Evolutionary conservation across 2,888 invertebrate genomes (phyloP).

Genomic region (Cyrtodaria siliqua): DNA sequence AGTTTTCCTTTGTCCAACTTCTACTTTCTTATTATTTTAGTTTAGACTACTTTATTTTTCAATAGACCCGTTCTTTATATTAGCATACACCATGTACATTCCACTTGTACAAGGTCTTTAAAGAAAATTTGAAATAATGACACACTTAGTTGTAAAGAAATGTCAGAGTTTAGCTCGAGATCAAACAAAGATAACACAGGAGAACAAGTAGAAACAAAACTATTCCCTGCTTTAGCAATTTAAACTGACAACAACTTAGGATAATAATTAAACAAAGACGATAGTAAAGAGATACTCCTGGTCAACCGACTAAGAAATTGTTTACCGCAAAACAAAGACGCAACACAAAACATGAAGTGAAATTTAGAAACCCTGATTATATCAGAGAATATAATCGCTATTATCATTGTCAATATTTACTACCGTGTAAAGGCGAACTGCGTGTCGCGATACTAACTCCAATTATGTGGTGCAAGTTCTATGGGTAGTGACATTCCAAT

Average conservation of each 20-base stretch:
- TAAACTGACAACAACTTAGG: too few species aligned
- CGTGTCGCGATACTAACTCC: conserved; percentile 19
- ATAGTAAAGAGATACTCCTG: conserved; percentile 12
- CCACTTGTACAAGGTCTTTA: too few species aligned
- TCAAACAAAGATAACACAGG: conserved; percentile 7
- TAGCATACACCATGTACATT: too few species aligned
- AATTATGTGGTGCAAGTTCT: conserved; percentile 22
- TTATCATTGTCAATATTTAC: neutral
- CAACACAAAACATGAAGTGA: conserved; percentile 21
- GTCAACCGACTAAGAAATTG: conserved; percentile 4
- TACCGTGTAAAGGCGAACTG: conserved; percentile 4
- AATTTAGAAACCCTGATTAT: conserved; percentile 13
- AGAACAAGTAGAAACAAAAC: conserved; percentile 22
- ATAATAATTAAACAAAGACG: conserved; percentile 29
- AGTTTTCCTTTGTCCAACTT: conserved; percentile 6
- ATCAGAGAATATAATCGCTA: too few species aligned
- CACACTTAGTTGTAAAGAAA: conserved; percentile 1
- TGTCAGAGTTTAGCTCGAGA: conserved; percentile 3
- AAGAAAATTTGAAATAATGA: conserved; percentile 8
- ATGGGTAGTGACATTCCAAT: conserved; percentile 34
- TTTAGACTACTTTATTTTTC: conserved; percentile 8
- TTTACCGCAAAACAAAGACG: conserved; percentile 36
- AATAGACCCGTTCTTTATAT: too few species aligned
- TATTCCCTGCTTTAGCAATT: conserved; percentile 28
- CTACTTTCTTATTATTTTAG: conserved; percentile 5